These are phyloP conservation scores for Cheilosia impressa DNA, from an alignment of 2,888 invertebrate species.

Conservation along the genomic window DNA sequence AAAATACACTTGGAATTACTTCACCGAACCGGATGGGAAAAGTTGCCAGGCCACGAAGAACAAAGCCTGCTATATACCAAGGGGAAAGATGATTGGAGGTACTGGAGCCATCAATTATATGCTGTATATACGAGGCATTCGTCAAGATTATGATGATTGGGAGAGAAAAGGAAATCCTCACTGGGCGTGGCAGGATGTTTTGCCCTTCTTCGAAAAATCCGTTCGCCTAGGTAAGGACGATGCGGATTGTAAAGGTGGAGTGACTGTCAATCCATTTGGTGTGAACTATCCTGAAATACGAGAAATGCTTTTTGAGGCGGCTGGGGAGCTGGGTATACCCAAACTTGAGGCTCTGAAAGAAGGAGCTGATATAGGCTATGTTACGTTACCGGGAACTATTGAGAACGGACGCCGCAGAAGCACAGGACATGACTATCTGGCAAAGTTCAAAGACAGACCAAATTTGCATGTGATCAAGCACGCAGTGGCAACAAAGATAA, in stretches of 20 bases:
- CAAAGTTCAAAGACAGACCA: constrained; percentile 83
- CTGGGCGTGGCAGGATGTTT: constrained; percentile 90
- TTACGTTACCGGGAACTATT: constrained; percentile 84
- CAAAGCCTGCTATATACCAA: constrained; percentile 84
- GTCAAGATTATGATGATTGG: constrained; percentile 88
- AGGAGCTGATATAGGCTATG: constrained; percentile 84
- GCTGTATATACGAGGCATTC: constrained; percentile 87
- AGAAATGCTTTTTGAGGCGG: constrained; percentile 83
- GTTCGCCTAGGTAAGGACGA: constrained; percentile 67
- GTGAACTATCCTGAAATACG: constrained; percentile 72
- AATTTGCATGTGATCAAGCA: constrained; percentile 87
- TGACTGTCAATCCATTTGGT: constrained; percentile 83
- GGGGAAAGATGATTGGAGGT: constrained; percentile 88
- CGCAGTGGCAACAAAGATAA: constrained; percentile 85
- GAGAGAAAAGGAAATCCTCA: constrained; percentile 85
- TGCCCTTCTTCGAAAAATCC: constrained; percentile 92
- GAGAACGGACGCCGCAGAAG: constrained; percentile 89
- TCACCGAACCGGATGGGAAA: constrained; percentile 77
- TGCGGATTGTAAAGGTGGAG: constrained; percentile 79
- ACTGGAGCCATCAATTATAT: constrained; percentile 87
- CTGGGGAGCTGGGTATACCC: constrained; percentile 84
- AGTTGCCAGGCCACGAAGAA: constrained; percentile 77
- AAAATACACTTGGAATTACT: constrained; percentile 79
- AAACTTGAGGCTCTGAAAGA: constrained; percentile 81
- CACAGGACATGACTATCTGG: constrained; percentile 89